Conservation (phyloP, 2,888 invertebrate genomes). For the Lacanobia oleracea region DNA sequence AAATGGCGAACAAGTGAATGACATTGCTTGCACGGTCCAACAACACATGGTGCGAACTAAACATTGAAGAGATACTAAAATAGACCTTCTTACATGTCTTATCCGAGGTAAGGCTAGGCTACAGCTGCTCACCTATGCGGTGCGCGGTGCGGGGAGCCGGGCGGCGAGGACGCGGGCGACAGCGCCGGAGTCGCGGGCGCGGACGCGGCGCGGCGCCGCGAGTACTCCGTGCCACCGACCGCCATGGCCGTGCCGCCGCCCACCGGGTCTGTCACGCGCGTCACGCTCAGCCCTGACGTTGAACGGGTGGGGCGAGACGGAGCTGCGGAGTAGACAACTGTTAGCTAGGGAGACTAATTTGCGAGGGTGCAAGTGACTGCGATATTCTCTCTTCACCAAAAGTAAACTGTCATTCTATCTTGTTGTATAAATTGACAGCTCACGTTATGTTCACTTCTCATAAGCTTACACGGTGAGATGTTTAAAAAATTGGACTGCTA, state of each 20-base stretch:
- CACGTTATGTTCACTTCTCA: no score
- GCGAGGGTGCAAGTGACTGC: background rate
- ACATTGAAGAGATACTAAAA: constrained; percentile 17
- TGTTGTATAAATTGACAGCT: no score
- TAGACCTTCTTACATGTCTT: constrained; percentile 20
- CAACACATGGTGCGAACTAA: constrained; percentile 10
- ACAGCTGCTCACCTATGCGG: constrained; percentile 77
- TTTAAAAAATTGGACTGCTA: no score
- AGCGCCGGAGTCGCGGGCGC: constrained; percentile 94
- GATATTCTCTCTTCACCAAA: background rate
- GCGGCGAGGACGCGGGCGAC: constrained; percentile 94
- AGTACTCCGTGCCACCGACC: constrained; percentile 90
- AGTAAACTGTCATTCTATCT: no score
- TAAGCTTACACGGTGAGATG: no score
- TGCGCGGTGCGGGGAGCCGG: constrained; percentile 90
- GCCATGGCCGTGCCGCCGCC: constrained; percentile 92
- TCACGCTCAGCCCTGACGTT: constrained; percentile 93
- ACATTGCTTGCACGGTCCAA: background rate
- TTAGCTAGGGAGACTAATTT: background rate
- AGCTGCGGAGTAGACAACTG: constrained; percentile 78
- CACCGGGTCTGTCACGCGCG: constrained; percentile 90
- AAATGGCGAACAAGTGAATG: background rate
- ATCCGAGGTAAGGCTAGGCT: constrained; percentile 23
- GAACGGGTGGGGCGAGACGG: constrained; percentile 94
- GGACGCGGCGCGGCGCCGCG: constrained; percentile 92